A percentile compares a stretch with the other conserved stretches of the same genome.
Evolutionary conservation across 2,888 invertebrate genomes (phyloP).

Genomic region (Lampropteryx suffumata): DNA sequence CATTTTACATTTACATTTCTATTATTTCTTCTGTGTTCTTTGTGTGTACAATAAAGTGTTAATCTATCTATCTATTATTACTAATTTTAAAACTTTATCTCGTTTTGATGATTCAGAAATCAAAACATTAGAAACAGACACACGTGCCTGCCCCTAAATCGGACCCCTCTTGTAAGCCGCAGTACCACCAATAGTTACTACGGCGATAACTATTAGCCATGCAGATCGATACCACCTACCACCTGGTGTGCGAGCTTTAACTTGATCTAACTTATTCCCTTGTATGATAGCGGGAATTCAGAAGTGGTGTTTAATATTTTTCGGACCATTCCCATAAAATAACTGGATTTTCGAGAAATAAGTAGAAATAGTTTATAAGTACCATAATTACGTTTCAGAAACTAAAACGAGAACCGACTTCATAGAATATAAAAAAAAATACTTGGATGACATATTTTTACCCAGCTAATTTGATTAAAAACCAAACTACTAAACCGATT

Average conservation of each 20-base stretch:
- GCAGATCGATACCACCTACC: conserved; percentile 42
- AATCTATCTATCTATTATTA: no score
- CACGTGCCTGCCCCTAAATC: conserved; percentile 3
- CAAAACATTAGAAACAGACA: conserved; percentile 10
- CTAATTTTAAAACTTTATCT: background rate
- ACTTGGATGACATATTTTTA: no score
- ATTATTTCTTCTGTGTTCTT: background rate
- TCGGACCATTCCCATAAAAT: conserved; percentile 4
- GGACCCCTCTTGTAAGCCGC: conserved; percentile 14
- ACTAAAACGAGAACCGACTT: no score
- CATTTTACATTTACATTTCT: conserved; percentile 6
- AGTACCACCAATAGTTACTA: conserved; percentile 12
- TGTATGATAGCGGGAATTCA: background rate
- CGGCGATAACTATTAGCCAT: conserved; percentile 14
- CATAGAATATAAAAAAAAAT: no score
- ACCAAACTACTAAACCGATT: no score
- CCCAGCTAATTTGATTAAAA: no score
- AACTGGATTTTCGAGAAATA: no score
- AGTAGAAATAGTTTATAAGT: no score
- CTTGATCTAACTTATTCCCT: conserved; percentile 42
- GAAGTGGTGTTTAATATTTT: background rate
- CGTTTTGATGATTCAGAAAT: conserved; percentile 6
- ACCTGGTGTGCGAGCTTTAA: conserved; percentile 56
- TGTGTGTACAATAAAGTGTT: no score
- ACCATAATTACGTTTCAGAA: no score